Evolutionary conservation across 2,888 invertebrate species (phyloP).

Genomic region (Pachliopta kotzebuea): DNA sequence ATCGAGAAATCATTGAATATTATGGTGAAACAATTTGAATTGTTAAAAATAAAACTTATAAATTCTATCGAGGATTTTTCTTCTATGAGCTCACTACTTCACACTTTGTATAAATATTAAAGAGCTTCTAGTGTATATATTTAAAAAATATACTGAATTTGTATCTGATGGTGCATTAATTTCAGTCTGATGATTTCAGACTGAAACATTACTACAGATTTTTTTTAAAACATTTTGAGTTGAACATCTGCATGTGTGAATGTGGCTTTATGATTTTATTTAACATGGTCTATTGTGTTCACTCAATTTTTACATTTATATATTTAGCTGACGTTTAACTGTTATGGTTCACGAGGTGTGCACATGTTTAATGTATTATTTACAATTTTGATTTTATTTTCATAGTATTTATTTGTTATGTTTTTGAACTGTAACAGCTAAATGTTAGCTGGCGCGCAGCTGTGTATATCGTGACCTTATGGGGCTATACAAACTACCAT

Average conservation of each 20-base stretch:
- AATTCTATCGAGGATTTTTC: conserved; percentile 23
- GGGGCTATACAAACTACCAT: conserved; percentile 59
- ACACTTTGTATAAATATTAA: conserved; percentile 13
- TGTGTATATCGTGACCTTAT: conserved; percentile 73
- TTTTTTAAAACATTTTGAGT: conserved; percentile 2
- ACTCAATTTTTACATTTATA: conserved; percentile 42
- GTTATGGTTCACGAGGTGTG: conserved; percentile 51
- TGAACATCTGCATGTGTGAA: conserved; percentile 36
- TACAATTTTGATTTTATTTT: background rate
- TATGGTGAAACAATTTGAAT: conserved; percentile 8
- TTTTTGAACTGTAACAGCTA: conserved; percentile 64
- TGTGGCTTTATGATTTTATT: conserved; percentile 35
- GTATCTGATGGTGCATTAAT: conserved; percentile 14
- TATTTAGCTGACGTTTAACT: conserved; percentile 57
- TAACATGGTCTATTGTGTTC: conserved; percentile 37
- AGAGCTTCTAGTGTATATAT: conserved; percentile 13
- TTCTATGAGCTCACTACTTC: conserved; percentile 13
- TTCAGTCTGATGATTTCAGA: conserved; percentile 17
- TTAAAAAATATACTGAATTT: conserved; percentile 8
- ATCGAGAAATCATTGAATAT: background rate
- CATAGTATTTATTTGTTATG: conserved; percentile 36
- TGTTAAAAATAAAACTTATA: conserved; percentile 27
- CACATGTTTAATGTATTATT: background rate
- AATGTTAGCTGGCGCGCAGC: conserved; percentile 73
- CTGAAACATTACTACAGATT: background rate